Percentiles rank a stretch among this genome's conserved stretches.
Conservation (phyloP, 2,797 vertebrate genomes). For the Helicolenus hilgendorfi region DNA sequence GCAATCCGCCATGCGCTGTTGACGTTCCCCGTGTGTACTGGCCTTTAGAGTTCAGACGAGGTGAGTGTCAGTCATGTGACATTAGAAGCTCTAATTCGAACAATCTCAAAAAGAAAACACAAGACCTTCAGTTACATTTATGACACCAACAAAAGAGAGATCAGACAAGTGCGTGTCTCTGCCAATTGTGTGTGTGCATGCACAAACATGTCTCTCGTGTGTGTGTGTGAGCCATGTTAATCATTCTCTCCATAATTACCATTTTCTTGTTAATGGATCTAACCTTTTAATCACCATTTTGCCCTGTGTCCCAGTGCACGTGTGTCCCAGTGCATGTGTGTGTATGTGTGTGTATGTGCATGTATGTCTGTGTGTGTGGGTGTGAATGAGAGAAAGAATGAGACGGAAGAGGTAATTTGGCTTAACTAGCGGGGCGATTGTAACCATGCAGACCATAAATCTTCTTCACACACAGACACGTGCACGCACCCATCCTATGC, state of each 20-base stretch:
- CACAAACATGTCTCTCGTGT: not conserved
- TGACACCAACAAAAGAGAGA: not conserved
- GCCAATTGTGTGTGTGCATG: not conserved
- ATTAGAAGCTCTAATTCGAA: not conserved
- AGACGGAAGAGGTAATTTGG: constrained; percentile 73
- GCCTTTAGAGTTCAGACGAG: not conserved
- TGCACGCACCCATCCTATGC: not conserved
- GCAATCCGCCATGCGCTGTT: no score
- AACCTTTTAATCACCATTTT: constrained; percentile 80
- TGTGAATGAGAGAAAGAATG: not conserved
- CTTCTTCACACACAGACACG: constrained; percentile 26
- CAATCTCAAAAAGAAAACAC: not conserved
- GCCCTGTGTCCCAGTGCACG: constrained; percentile 33
- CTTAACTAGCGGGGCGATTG: constrained; percentile 60
- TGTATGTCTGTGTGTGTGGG: not conserved
- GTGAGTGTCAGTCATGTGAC: not conserved
- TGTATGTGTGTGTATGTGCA: not conserved
- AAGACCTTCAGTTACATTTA: not conserved
- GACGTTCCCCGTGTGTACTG: no score
- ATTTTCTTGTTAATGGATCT: constrained; percentile 76
- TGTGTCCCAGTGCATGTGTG: not conserved
- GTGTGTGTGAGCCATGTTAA: constrained; percentile 53
- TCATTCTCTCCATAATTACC: constrained; percentile 71
- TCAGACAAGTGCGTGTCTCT: not conserved
- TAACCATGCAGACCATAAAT: constrained; percentile 69